Conservation (phyloP, 2,888 invertebrate species). For the Hemicrepidius hirtus region DNA sequence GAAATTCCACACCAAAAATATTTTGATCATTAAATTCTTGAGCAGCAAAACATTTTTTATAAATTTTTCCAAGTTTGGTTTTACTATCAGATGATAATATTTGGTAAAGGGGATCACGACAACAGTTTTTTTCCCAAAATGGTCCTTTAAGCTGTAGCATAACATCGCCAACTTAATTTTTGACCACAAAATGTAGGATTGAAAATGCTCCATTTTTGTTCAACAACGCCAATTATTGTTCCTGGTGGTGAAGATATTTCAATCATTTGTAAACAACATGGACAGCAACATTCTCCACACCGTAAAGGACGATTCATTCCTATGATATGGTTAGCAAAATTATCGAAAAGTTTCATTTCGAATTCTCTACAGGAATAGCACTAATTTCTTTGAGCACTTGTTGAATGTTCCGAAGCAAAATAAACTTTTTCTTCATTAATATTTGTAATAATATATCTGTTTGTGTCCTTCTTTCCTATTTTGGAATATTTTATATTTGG, state of each 20-base stretch:
- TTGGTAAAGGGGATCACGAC: conserved; percentile 89
- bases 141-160: conserved; percentile 89
- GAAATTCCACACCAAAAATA: conserved; percentile 92
- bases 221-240: conserved; percentile 80
- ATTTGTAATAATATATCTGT: conserved; percentile 90
- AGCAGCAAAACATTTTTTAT: conserved; percentile 87
- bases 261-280: conserved; percentile 88
- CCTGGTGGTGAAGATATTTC: conserved; percentile 86
- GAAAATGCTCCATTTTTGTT: conserved; percentile 85
- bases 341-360: conserved; percentile 90
- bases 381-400: conserved; percentile 88
- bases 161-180: conserved; percentile 83
- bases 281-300: conserved; percentile 89
- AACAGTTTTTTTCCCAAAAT: conserved; percentile 84
- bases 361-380: conserved; percentile 89
- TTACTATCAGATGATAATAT: conserved; percentile 85
- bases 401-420: conserved; percentile 88
- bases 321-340: conserved; percentile 88
- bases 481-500: conserved; percentile 66
- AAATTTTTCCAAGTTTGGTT: conserved; percentile 88
- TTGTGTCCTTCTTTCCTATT: conserved; percentile 90
- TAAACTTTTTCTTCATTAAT: conserved; percentile 86
- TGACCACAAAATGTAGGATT: conserved; percentile 83
- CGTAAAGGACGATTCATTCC: conserved; percentile 88
- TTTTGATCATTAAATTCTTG: conserved; percentile 91